Base-by-base conservation (phyloP, 2,888 invertebrate genomes). In the Apamea monoglypha region DNA sequence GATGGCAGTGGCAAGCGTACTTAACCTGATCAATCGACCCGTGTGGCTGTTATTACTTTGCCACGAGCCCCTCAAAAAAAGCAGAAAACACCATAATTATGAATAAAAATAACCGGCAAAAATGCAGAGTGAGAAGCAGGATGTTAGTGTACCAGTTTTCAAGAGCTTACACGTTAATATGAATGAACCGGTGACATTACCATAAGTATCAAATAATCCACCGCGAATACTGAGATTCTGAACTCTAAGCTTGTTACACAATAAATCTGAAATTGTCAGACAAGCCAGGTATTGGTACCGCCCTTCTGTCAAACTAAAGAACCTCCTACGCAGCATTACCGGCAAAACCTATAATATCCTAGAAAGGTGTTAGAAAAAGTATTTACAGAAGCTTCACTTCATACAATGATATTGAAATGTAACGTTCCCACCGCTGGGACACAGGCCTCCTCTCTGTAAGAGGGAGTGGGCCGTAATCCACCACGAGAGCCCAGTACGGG, bases 301-400 rank as follows among this genome's bases (percentile, higher is more conserved):
- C 59, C 71, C 71, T 16, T 67, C 10, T 36, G 32, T 36, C 59
- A 29, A 71, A 76, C 53, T 83, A 68, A 71, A 76, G 61, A 72
- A 40, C 71, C 32, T n/a, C 82, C 82, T 72, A 82, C 84, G 68
- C 84, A 63, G 56, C 36, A 59, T 83, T 83, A 76, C 66, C 3
- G 16, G 61, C 50, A 67, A 67, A 77, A 78, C 68, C 63, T 56
- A 77, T 50, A 40, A 56, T 61, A 77, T 77, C 40, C 67, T 47
- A 25, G 21, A 64, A 53, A 32, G 3, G 25, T n/a, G 14, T 44
- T 21, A 25, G 18, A 10, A 36, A 47, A 66, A 1, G 5, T 36
- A 25, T 14, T 25, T 25, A 18, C 81, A 81, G 81, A 83, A 77
- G 14, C 21, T 16, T 44, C 36, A 71, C 75, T 74, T 7, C 25